phyloP scores from a whole-genome alignment of 2,888 invertebrate genomes.

The Arctia plantaginis region DNA sequence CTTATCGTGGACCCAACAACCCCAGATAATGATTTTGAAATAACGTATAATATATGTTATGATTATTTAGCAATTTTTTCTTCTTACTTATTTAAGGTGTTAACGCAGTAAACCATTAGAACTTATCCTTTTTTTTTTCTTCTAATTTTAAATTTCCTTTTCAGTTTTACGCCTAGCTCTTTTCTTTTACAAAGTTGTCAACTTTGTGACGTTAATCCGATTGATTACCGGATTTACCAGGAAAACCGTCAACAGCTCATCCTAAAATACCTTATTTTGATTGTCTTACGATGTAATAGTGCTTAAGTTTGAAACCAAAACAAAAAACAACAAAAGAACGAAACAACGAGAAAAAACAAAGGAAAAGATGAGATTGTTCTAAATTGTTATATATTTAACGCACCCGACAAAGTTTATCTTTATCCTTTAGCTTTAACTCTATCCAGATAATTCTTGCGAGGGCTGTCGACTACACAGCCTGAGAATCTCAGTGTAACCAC shows the following conservation, averaged over 20 bases:
- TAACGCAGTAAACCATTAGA: too few relatives aligned
- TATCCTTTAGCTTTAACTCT: background rate
- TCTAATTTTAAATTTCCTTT: background rate
- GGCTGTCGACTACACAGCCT: background rate
- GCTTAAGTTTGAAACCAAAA: background rate
- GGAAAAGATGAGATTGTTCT: background rate
- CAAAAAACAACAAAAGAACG: too few relatives aligned
- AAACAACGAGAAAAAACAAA: background rate
- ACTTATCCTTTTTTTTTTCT: background rate
- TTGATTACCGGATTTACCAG: background rate
- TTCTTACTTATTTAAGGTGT: too few relatives aligned
- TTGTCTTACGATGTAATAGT: background rate
- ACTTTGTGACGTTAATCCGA: too few relatives aligned
- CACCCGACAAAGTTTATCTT: background rate
- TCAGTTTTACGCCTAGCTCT: too few relatives aligned
- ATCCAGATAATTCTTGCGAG: background rate
- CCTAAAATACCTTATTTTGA: background rate
- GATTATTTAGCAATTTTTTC: too few relatives aligned
- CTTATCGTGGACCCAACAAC: too few relatives aligned
- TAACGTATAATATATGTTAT: too few relatives aligned
- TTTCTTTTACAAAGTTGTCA: too few relatives aligned
- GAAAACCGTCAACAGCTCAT: background rate
- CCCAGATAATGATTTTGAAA: background rate
- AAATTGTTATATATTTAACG: too few relatives aligned
- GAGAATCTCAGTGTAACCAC: background rate